These are phyloP conservation scores for Helicorthomorpha holstii DNA, from an alignment of 1,140 invertebrate genomes.

Conservation along the genomic window DNA sequence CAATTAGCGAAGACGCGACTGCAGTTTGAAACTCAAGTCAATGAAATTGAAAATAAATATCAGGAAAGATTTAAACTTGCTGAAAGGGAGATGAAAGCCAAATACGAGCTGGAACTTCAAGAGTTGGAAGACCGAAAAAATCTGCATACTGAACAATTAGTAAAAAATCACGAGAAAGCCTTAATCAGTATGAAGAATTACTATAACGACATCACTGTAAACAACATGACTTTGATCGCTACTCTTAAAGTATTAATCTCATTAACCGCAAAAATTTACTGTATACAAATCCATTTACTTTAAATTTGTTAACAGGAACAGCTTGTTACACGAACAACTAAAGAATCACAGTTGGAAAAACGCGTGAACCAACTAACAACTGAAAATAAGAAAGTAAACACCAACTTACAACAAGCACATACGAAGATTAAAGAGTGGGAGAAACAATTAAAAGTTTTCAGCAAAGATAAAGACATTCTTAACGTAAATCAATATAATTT, in stretches of 20 bases:
- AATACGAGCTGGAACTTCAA: constrained; percentile 46
- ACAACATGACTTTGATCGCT: constrained; percentile 68
- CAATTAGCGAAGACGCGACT: constrained; percentile 44
- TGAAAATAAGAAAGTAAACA: constrained; percentile 52
- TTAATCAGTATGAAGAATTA: constrained; percentile 80
- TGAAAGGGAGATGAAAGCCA: constrained; percentile 51
- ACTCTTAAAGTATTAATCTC: constrained; percentile 60
- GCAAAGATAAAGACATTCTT: constrained; percentile 53
- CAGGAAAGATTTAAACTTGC: constrained; percentile 56
- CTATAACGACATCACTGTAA: constrained; percentile 82
- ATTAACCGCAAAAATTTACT: too few species aligned
- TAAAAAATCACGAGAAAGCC: constrained; percentile 62
- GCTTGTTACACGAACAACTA: constrained; percentile 61
- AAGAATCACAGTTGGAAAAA: constrained; percentile 56
- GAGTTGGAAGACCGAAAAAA: constrained; percentile 83
- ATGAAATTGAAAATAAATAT: constrained; percentile 61
- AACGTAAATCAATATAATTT: constrained; percentile 4
- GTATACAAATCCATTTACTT: too few species aligned
- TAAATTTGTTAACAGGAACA: constrained; percentile 55
- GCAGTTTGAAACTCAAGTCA: constrained; percentile 52
- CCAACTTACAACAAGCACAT: constrained; percentile 48
- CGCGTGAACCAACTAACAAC: constrained; percentile 40
- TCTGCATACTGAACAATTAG: constrained; percentile 58
- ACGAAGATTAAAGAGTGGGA: constrained; percentile 47
- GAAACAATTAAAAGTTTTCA: constrained; percentile 55